Evolutionary conservation across 2,113 vertebrate genomes (phyloP), one percentile per base, ranked within the genome.

Genomic region (Haemorhous mexicanus): DNA sequence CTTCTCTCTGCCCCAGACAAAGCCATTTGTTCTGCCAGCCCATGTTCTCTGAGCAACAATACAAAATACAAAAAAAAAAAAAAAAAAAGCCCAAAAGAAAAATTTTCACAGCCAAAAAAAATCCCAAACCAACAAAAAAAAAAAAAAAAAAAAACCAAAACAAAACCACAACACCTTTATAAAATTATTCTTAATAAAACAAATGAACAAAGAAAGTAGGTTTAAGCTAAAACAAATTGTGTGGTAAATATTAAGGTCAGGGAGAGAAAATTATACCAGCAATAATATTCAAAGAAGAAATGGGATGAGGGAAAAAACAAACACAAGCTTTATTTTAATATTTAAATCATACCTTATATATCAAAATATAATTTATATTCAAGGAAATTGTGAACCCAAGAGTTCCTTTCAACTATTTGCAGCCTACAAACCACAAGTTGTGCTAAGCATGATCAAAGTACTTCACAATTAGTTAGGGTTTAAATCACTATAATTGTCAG

Each of bases 401-500:
- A 47, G 66, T 46, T 95, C 92, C 92, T 97, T 98, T 98, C 95
- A 97, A 96, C 95, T 96, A 30, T 93, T 68, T 92, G 92, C 94
- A 96, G 80, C 64, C 94, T 87, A 91, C 94, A 96, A 96, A 96
- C 96, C 97, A 52, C 97, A 96, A 93, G 94, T 96, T 95, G 94
- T 58, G 91, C 94, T 91, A 91, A 91, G 95, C 95, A 94, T 95
- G 97, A 98, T 97, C 97, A 98, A 98, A 98, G 97, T 94, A 64
- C 92, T 94, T 94, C 89, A 84, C 95, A 97, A 97, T 98, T 97
- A 98, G 95, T 97, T 97, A 91, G 97, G 96, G 89, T 97, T 97
- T 97, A 97, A 98, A 98, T 97, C 97, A 98, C 96, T 93, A 30
- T 97, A 97, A 97, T 98, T 98, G 97, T 98, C 97, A 97, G 97